A percentile compares a stretch with the other conserved stretches of the same genome.
These are phyloP conservation scores for Caenorhabditis becei DNA, from an alignment of 2,888 invertebrate genomes.

Conservation along the genomic window DNA sequence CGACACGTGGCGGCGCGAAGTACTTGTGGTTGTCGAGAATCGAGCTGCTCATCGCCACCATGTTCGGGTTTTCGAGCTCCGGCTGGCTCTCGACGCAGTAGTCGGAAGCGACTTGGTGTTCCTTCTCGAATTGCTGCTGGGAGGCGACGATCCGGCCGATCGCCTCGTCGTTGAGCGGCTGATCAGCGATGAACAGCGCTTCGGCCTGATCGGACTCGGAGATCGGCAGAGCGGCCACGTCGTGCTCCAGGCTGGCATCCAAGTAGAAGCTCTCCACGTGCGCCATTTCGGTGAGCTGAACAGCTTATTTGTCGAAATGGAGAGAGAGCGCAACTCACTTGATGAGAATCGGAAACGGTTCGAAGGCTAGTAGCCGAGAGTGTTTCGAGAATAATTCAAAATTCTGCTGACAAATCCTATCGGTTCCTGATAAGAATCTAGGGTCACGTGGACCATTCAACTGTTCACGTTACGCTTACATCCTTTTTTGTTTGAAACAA, in stretches of 20 bases:
- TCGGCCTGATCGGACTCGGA: neutral
- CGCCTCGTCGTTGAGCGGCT: conserved; percentile 20
- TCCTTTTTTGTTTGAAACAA: no score
- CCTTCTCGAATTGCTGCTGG: conserved; percentile 22
- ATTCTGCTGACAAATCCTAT: neutral
- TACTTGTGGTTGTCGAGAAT: conserved; percentile 49
- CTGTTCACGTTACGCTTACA: no score
- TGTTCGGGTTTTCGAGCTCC: conserved; percentile 26
- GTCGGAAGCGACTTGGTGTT: conserved; percentile 23
- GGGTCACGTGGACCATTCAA: neutral
- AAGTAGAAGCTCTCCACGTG: conserved; percentile 52
- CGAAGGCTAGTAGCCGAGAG: conserved; percentile 14
- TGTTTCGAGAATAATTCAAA: conserved; percentile 5
- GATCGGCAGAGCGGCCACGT: conserved; percentile 13
- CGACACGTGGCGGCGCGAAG: conserved; percentile 38
- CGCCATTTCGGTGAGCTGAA: conserved; percentile 42
- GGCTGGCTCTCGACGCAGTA: conserved; percentile 30
- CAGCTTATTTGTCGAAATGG: neutral
- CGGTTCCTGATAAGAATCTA: neutral
- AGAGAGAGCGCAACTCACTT: neutral
- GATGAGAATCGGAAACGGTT: conserved; percentile 25
- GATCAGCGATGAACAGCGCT: conserved; percentile 25
- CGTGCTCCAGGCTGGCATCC: conserved; percentile 43
- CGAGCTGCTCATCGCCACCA: conserved; percentile 31
- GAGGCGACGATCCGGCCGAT: conserved; percentile 35